phyloP scores from a whole-genome alignment of 2,797 vertebrate species.

The Coilia nasus region DNA sequence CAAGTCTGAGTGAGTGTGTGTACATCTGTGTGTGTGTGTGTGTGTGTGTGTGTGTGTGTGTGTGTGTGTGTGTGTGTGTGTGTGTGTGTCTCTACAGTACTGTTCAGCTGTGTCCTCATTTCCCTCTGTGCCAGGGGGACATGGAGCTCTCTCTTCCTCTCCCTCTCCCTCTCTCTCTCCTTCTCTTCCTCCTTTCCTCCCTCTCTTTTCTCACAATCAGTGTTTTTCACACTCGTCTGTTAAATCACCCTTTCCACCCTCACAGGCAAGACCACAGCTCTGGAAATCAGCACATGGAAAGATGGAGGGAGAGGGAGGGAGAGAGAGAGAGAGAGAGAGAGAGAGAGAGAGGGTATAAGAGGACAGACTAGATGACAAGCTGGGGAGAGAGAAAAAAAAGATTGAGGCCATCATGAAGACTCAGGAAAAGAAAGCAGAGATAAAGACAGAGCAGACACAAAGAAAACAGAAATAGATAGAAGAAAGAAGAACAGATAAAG shows the following conservation, averaged over 20 bases:
- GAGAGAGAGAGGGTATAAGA: not conserved
- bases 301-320: conserved; percentile 25
- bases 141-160: not conserved
- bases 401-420: no score
- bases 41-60: no score
- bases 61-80: no score
- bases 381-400: not conserved
- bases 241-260: conserved; percentile 8
- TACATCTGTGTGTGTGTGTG: no score
- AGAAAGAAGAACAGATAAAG: not conserved
- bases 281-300: not conserved
- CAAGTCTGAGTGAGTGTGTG: no score
- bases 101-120: not conserved
- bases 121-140: not conserved
- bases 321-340: not conserved
- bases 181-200: not conserved
- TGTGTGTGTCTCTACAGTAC: no score
- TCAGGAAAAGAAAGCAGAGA: no score
- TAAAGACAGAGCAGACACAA: no score
- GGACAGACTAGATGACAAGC: no score
- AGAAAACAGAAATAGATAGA: no score
- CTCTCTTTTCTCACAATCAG: conserved; percentile 10
- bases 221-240: not conserved
- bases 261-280: not conserved
- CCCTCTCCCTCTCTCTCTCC: not conserved